Base-by-base conservation (phyloP, 2,113 vertebrate species). In the Hippocampus zosterae region DNA sequence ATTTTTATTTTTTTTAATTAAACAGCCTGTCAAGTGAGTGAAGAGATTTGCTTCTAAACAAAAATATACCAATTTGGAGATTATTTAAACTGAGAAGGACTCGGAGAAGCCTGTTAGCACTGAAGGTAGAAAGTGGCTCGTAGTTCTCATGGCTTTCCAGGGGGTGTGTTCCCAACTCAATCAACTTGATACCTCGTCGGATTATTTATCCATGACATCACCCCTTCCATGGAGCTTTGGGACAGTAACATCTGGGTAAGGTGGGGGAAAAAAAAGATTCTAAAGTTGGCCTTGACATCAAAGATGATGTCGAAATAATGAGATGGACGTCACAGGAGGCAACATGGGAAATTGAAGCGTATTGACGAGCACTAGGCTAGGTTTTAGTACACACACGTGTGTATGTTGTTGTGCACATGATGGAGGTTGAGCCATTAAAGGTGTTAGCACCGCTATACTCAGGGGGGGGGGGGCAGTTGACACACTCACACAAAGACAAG, bases 361-460 rank as follows among this genome's bases (percentile, higher is more conserved):
- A 69, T 60, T 68, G 75, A 60, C 13, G 53, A 65, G 66, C 42
- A 41, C n/a, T 66, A 33, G 76, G 65, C 42, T 41, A 41, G 48
- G 59, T 70, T 59, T 29, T 59, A 12, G 25, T 25, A 29, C 25
- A 29, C 56, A 16, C n/a, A 29, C 56, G 23, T 55, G 21, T 50
- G 19, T 50, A 19, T 25, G 23, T 56, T n/a, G 67, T 70, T 84
- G 69, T 71, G 59, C 74, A 69, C 75, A 18, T 75, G 75, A 89
- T 84, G 80, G 76, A 88, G 84, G 85, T 89, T 84, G 78, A 89
- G 79, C 79, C 83, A 85, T 91, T 91, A 88, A 80, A 83, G 79
- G 62, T 65, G 82, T 90, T 74, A 90, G 85, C 81, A 68, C 78
- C 11, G 3, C 50, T 79, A 60, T 77, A 81, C 91, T 89, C 83